Conservation (phyloP, 2,888 invertebrate genomes). For the Pomacea canaliculata region DNA sequence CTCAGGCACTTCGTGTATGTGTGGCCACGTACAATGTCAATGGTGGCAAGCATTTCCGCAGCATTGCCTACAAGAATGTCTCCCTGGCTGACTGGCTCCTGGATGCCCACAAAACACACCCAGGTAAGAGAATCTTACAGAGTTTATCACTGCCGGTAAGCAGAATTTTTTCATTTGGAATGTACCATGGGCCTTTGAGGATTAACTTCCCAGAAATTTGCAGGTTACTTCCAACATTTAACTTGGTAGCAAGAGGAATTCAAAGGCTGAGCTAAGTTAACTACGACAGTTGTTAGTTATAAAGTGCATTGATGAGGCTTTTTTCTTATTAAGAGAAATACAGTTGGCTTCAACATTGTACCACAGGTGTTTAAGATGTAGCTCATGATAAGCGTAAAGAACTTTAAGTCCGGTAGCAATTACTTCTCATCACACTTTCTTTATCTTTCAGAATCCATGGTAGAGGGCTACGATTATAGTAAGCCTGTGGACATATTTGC, state of each 20-base stretch:
- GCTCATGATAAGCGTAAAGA: too few species aligned
- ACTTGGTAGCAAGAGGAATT: too few species aligned
- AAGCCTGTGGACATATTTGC: slow-evolving; percentile 93
- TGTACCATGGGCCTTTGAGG: not conserved
- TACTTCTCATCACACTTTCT: too few species aligned
- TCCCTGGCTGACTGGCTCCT: slow-evolving; percentile 76
- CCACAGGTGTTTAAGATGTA: too few species aligned
- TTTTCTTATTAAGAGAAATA: too few species aligned
- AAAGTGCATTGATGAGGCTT: too few species aligned
- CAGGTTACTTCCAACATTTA: too few species aligned
- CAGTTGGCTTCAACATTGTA: too few species aligned
- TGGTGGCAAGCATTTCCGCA: slow-evolving; percentile 97
- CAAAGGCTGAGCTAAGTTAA: too few species aligned
- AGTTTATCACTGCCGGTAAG: not conserved
- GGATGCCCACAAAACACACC: slow-evolving; percentile 78
- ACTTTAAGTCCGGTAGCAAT: too few species aligned
- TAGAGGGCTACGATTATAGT: slow-evolving; percentile 67
- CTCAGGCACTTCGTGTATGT: slow-evolving; percentile 77
- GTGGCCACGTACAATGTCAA: slow-evolving; percentile 99
- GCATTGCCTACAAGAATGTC: slow-evolving; percentile 87
- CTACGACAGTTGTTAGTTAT: too few species aligned
- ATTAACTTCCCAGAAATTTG: too few species aligned
- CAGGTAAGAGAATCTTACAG: slow-evolving; percentile 17
- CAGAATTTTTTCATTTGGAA: slow-evolving; percentile 3
- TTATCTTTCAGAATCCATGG: slow-evolving; percentile 15